Percentiles rank a stretch among this genome's conserved stretches.
These are phyloP conservation scores for Bombus superbus DNA, from an alignment of 1,140 invertebrate species.

Conservation along the genomic window DNA sequence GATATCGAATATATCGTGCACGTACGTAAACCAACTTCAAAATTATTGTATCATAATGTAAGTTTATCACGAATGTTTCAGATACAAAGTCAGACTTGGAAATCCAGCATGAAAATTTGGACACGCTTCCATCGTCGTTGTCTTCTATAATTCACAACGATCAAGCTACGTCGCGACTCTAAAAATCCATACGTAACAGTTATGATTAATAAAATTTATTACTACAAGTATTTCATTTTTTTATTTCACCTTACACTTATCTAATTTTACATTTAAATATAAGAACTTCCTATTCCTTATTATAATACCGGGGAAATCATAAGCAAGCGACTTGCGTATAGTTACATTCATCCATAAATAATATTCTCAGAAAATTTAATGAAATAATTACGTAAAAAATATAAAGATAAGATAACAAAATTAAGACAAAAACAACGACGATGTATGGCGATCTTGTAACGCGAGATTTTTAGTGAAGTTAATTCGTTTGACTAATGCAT, in stretches of 20 bases:
- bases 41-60: neutral
- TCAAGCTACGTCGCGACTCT: neutral
- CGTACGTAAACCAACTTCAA: too few relatives aligned
- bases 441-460: too few relatives aligned
- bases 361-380: neutral
- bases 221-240: neutral
- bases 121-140: neutral
- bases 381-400: neutral
- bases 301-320: neutral
- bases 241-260: neutral
- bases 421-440: neutral
- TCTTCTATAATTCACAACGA: neutral
- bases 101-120: neutral
- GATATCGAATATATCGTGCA: neutral
- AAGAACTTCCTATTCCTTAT: neutral
- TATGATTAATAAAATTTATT: neutral
- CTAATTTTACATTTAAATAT: neutral
- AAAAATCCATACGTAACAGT: neutral
- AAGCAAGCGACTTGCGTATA: neutral
- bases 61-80: conserved; percentile 16
- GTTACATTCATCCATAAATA: neutral
- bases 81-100: conserved; percentile 9
- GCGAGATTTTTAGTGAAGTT: neutral
- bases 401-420: neutral
- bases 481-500: neutral